These are phyloP conservation scores for Oligia fasciuncula DNA, from an alignment of 2,888 invertebrate species.

Conservation along the genomic window DNA sequence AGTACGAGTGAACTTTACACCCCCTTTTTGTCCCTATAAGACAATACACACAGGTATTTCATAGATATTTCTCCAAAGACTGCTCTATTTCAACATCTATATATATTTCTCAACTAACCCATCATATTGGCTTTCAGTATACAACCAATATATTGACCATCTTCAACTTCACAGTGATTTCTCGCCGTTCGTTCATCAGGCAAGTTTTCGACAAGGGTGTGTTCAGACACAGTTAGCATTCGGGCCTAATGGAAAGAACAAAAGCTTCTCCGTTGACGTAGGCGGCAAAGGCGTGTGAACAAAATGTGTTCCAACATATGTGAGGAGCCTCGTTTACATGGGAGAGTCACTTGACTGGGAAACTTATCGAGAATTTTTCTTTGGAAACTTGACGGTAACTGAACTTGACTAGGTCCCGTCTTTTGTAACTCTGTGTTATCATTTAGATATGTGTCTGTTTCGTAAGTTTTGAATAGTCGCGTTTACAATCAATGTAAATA, in stretches of 20 bases:
- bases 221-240: conserved; percentile 59
- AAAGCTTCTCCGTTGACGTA: conserved; percentile 73
- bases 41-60: neutral
- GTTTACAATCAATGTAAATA: neutral
- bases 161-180: conserved; percentile 62
- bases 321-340: conserved; percentile 66
- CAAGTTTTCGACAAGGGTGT: conserved; percentile 71
- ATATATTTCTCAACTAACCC: neutral
- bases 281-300: conserved; percentile 80
- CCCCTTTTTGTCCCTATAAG: too few relatives aligned
- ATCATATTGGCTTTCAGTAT: conserved; percentile 3
- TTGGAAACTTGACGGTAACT: neutral
- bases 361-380: conserved; percentile 13
- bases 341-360: conserved; percentile 55
- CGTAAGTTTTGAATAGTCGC: too few relatives aligned
- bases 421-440: neutral
- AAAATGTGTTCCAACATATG: conserved; percentile 79
- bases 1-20: too few relatives aligned
- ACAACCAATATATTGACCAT: neutral
- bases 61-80: neutral
- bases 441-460: neutral
- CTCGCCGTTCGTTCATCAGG: conserved; percentile 60
- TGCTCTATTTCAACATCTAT: neutral
- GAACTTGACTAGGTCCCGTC: too few relatives aligned
- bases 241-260: conserved; percentile 80